A percentile compares a stretch with the other conserved stretches of the same genome.
Evolutionary conservation across 2,113 vertebrate species (phyloP).

Genomic region (Colius striatus): DNA sequence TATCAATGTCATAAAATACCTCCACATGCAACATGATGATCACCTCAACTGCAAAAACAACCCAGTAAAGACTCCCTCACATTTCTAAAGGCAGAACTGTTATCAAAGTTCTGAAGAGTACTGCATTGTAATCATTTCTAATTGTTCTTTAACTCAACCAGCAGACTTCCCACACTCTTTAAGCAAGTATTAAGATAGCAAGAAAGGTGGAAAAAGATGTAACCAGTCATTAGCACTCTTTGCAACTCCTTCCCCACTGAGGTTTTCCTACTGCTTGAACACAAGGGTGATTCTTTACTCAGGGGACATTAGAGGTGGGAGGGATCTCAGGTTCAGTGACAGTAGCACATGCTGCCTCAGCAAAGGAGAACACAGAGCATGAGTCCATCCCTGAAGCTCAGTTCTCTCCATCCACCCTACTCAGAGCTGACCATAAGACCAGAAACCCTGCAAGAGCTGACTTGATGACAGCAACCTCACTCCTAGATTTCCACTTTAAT

Average conservation of each 20-base stretch:
- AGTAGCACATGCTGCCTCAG: rapidly evolving
- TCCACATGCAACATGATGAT: background rate
- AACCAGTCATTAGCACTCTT: background rate
- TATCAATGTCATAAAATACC: background rate
- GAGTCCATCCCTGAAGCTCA: background rate
- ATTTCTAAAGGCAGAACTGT: background rate
- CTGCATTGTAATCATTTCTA: background rate
- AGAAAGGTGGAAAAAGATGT: background rate
- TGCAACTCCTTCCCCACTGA: background rate
- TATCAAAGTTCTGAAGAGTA: background rate
- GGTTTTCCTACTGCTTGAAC: background rate
- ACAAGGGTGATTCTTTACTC: background rate
- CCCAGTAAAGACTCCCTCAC: background rate
- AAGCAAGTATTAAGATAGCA: rapidly evolving
- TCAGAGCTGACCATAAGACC: background rate
- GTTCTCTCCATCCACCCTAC: rapidly evolving
- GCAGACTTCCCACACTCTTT: background rate
- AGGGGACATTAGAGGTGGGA: rapidly evolving
- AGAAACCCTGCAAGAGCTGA: background rate
- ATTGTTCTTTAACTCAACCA: background rate
- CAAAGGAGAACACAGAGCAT: rapidly evolving
- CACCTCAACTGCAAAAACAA: background rate
- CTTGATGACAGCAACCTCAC: background rate
- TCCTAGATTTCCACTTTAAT: background rate
- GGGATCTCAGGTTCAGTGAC: background rate